Conservation (phyloP, 2,797 vertebrate species). For the Rhadinocentrus ornatus region DNA sequence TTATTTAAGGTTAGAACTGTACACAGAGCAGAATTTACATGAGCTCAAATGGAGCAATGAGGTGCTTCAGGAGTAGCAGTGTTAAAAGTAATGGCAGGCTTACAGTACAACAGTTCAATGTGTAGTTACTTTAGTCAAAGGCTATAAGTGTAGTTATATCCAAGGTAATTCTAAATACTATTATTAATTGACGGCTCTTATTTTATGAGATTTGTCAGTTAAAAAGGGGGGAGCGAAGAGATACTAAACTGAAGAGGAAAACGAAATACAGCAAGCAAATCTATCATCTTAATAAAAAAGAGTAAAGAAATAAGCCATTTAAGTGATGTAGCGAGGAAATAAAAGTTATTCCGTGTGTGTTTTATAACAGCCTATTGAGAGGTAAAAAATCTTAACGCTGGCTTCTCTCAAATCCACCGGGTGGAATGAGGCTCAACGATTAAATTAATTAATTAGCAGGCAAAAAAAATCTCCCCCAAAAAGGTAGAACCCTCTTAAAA, state of each 20-base stretch:
- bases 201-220: constrained; percentile 53
- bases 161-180: constrained; percentile 20
- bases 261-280: constrained; percentile 46
- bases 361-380: constrained; percentile 57
- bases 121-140: constrained; percentile 69
- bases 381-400: constrained; percentile 42
- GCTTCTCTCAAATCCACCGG: constrained; percentile 65
- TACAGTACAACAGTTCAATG: constrained; percentile 73
- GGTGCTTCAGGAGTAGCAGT: constrained; percentile 21
- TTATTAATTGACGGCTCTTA: constrained; percentile 20
- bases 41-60: constrained; percentile 60
- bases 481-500: constrained; percentile 37
- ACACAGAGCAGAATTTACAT: constrained; percentile 58
- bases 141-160: constrained; percentile 44
- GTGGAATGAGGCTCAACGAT: constrained; percentile 62
- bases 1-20: constrained; percentile 52
- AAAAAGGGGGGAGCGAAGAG: constrained; percentile 57
- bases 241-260: constrained; percentile 64
- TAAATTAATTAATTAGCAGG: constrained; percentile 62
- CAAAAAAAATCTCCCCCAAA: constrained; percentile 13
- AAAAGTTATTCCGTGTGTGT: constrained; percentile 38
- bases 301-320: constrained; percentile 59
- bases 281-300: constrained; percentile 63
- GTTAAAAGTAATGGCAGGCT: constrained; percentile 66
- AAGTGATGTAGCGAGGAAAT: constrained; percentile 51